Conservation (phyloP, 2,888 invertebrate species). For the Laspeyria flexula region DNA sequence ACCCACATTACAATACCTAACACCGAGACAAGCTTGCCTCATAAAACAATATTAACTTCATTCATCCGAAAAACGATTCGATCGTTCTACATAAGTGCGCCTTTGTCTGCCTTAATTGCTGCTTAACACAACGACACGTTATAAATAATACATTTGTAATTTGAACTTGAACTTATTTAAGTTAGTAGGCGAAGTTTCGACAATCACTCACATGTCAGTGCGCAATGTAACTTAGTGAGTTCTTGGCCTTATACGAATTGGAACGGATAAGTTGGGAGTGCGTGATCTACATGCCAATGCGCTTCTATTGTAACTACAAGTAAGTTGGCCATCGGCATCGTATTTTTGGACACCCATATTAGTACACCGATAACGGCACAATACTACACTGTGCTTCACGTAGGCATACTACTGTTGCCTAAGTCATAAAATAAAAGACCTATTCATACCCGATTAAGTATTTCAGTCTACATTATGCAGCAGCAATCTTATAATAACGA, state of each 20-base stretch:
- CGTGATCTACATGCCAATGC: slow-evolving; percentile 39
- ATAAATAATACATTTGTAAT: background rate
- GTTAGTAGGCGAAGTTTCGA: slow-evolving; percentile 9
- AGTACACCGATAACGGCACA: slow-evolving; percentile 31
- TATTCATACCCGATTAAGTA: background rate
- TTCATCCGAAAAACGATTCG: too few relatives aligned
- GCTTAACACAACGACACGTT: background rate
- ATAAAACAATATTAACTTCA: too few relatives aligned
- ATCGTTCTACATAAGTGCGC: too few relatives aligned
- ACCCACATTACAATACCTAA: too few relatives aligned
- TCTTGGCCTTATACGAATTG: slow-evolving; percentile 33
- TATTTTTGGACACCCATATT: slow-evolving; percentile 35
- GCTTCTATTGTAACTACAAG: slow-evolving; percentile 15
- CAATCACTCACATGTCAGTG: slow-evolving; percentile 9
- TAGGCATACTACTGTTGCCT: background rate
- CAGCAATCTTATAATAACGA: too few relatives aligned
- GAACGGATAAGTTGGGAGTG: slow-evolving; percentile 31
- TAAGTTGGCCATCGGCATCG: slow-evolving; percentile 19
- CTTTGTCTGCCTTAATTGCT: too few relatives aligned
- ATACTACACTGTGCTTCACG: slow-evolving; percentile 1
- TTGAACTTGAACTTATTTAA: background rate
- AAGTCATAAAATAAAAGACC: background rate
- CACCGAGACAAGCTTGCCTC: too few relatives aligned
- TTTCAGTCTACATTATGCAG: too few relatives aligned
- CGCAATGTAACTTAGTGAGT: slow-evolving; percentile 25